Conservation (phyloP, 2,888 invertebrate species). For the Andrena dorsata region DNA sequence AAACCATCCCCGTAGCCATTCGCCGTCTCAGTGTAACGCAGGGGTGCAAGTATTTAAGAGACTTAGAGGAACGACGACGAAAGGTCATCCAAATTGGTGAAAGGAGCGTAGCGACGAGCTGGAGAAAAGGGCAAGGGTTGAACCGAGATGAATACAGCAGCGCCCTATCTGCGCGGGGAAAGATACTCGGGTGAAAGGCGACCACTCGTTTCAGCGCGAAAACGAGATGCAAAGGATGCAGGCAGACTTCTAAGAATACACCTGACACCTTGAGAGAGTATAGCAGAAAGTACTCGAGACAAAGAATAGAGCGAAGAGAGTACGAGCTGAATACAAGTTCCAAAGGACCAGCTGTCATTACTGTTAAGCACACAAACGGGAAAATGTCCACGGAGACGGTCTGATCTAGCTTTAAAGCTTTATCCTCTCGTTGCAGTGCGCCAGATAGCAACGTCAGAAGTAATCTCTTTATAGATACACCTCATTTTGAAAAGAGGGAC, state of each 20-base stretch:
- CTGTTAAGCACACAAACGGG: constrained; percentile 53
- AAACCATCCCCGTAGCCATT: background rate
- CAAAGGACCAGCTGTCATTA: constrained; percentile 59
- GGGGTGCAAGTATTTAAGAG: background rate
- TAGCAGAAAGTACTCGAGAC: constrained; percentile 35
- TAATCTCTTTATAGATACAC: constrained; percentile 25
- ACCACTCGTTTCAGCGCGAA: constrained; percentile 24
- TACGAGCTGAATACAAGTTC: constrained; percentile 44
- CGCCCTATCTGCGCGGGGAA: constrained; percentile 18
- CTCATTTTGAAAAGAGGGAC: constrained; percentile 2
- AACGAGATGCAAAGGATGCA: constrained; percentile 22
- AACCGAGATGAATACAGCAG: constrained; percentile 26
- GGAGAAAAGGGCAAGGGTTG: constrained; percentile 11
- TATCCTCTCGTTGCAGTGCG: background rate
- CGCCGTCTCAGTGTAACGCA: background rate
- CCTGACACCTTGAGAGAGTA: constrained; percentile 47
- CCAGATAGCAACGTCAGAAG: constrained; percentile 7
- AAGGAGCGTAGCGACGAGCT: background rate
- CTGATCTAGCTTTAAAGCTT: constrained; percentile 33
- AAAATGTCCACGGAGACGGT: constrained; percentile 34
- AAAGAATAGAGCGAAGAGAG: constrained; percentile 32
- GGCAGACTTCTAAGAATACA: constrained; percentile 42
- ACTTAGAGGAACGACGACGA: background rate
- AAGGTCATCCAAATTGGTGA: constrained; percentile 1
- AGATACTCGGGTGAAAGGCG: constrained; percentile 38